A percentile compares a stretch with the other conserved stretches of the same genome.
These are phyloP conservation scores for Dicentrarchus labrax DNA, from an alignment of 2,113 vertebrate species.

Conservation along the genomic window DNA sequence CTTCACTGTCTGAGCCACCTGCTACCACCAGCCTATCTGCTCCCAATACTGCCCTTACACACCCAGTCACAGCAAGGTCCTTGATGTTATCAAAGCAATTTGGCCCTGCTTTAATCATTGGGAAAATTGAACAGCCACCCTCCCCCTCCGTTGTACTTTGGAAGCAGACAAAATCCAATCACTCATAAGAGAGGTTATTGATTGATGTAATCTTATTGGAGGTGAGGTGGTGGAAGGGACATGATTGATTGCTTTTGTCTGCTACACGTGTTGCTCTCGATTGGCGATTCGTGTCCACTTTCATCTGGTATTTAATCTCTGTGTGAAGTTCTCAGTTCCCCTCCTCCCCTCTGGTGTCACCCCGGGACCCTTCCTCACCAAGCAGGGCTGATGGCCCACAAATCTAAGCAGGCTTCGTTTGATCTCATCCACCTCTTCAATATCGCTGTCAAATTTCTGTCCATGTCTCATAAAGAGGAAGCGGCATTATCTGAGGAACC, in stretches of 20 bases:
- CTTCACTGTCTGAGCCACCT: conserved; percentile 47
- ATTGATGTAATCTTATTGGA: conserved; percentile 90
- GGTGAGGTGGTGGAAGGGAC: conserved; percentile 77
- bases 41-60: conserved; percentile 81
- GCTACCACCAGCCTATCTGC: conserved; percentile 71
- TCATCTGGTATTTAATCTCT: conserved; percentile 83
- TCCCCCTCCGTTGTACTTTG: conserved; percentile 58
- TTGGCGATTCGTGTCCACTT: conserved; percentile 80
- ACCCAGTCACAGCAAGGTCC: conserved; percentile 84
- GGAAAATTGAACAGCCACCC: conserved; percentile 84
- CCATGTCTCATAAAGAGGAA: conserved; percentile 19
- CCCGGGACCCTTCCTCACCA: not conserved
- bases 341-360: not conserved
- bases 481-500: not conserved
- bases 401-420: conserved; percentile 53
- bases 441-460: conserved; percentile 41
- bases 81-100: conserved; percentile 89
- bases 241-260: conserved; percentile 87
- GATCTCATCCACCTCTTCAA: conserved; percentile 53
- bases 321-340: conserved; percentile 68
- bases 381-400: conserved; percentile 8
- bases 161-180: conserved; percentile 85
- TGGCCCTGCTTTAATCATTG: conserved; percentile 88
- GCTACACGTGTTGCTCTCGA: conserved; percentile 83
- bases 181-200: conserved; percentile 88